Conservation (phyloP, 2,888 invertebrate genomes). For the Erebia ligea region DNA sequence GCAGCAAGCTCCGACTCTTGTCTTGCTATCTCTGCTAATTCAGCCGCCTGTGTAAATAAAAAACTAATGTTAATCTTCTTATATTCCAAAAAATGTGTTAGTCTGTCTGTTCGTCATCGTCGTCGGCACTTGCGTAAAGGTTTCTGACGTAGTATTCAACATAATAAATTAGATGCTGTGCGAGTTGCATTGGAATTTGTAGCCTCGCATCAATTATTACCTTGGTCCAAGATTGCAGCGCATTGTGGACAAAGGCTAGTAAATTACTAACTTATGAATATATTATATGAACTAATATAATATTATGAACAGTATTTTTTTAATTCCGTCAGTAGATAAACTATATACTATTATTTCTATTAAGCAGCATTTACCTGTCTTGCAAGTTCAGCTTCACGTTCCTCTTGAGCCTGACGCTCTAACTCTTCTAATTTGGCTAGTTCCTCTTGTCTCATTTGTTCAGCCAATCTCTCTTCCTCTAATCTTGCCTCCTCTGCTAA, state of each 20-base stretch:
- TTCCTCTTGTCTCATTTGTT: constrained; percentile 74
- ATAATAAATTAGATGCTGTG: too few species aligned
- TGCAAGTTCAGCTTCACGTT: constrained; percentile 86
- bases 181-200: too few species aligned
- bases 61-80: not conserved
- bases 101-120: too few species aligned
- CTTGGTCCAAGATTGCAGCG: too few species aligned
- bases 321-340: not conserved
- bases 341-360: not conserved
- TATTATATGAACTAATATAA: too few species aligned
- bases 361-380: constrained; percentile 75
- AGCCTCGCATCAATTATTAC: too few species aligned
- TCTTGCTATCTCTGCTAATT: constrained; percentile 86
- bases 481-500: constrained; percentile 51
- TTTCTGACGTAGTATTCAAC: too few species aligned
- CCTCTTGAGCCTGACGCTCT: constrained; percentile 85
- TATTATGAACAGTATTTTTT: not conserved
- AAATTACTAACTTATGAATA: too few species aligned
- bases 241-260: too few species aligned
- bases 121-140: too few species aligned
- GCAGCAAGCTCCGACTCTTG: constrained; percentile 84
- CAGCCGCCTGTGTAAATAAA: constrained; percentile 81
- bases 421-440: constrained; percentile 82
- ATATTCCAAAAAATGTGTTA: too few species aligned
- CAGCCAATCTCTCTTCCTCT: constrained; percentile 72